Percentiles rank a stretch among this genome's conserved stretches.
Conservation (phyloP, 2,113 vertebrate species). For the Excalfactoria chinensis region DNA sequence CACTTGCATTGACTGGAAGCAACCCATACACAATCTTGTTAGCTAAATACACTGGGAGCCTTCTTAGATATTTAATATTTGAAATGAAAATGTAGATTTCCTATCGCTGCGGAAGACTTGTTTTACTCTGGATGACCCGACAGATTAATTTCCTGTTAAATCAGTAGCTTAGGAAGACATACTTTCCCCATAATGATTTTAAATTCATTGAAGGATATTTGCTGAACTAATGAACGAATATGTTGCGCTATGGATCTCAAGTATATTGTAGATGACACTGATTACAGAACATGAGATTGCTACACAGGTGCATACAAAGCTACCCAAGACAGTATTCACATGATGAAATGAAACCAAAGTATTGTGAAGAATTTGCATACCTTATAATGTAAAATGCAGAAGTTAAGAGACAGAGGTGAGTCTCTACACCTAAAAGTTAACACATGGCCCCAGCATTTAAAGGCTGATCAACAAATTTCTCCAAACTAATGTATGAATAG, state of each 20-base stretch:
- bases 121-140: neutral
- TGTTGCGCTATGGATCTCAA: neutral
- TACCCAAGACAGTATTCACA: rapidly evolving
- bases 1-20: neutral
- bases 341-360: neutral
- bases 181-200: neutral
- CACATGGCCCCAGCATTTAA: neutral
- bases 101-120: neutral
- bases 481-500: neutral
- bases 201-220: constrained; percentile 7
- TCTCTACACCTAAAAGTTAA: neutral
- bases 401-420: neutral
- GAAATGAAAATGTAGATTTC: neutral
- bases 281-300: neutral
- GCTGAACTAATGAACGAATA: constrained; percentile 18
- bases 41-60: constrained; percentile 5
- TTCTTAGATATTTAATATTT: neutral
- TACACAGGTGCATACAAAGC: neutral
- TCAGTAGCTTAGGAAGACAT: constrained; percentile 2
- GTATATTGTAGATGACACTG: neutral
- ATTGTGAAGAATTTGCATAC: neutral
- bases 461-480: neutral
- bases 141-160: constrained; percentile 27
- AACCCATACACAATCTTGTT: neutral
- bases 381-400: neutral